These are phyloP conservation scores for Triops cancriformis DNA, from an alignment of 1,140 invertebrate species.

Conservation along the genomic window DNA sequence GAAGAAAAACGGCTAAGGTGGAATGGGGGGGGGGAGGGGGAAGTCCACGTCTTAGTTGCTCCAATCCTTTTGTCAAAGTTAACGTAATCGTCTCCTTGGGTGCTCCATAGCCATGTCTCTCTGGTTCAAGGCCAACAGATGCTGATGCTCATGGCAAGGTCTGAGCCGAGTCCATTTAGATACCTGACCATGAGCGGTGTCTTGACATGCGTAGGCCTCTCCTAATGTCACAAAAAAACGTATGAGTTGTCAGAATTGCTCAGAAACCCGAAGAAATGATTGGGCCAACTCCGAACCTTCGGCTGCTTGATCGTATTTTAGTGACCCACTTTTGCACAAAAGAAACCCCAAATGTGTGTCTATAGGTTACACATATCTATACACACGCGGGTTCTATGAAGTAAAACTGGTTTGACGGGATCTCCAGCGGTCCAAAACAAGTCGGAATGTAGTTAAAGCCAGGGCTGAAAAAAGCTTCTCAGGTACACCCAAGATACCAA, in stretches of 20 bases:
- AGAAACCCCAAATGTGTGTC: background rate
- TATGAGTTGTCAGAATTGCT: too few species aligned
- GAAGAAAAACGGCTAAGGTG: too few species aligned
- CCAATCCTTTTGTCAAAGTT: background rate
- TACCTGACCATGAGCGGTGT: too few species aligned
- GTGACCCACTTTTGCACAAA: background rate
- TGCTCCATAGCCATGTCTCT: background rate
- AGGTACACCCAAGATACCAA: too few species aligned
- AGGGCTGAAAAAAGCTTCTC: background rate
- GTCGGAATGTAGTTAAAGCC: background rate
- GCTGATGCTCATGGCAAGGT: conserved; percentile 1
- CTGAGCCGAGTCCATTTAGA: background rate
- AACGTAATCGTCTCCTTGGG: background rate
- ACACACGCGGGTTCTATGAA: background rate
- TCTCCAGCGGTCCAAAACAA: background rate
- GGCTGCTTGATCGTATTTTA: background rate
- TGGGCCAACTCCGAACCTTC: background rate
- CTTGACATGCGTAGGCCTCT: too few species aligned
- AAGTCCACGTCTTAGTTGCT: background rate
- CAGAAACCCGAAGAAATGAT: too few species aligned
- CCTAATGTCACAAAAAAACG: too few species aligned
- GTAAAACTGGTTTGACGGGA: background rate
- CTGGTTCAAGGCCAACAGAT: background rate
- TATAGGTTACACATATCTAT: background rate
- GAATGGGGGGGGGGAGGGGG: too few species aligned